Evolutionary conservation across 2,797 vertebrate genomes (phyloP), one percentile per base, ranked within the genome.

Genomic region (Iguana delicatissima): DNA sequence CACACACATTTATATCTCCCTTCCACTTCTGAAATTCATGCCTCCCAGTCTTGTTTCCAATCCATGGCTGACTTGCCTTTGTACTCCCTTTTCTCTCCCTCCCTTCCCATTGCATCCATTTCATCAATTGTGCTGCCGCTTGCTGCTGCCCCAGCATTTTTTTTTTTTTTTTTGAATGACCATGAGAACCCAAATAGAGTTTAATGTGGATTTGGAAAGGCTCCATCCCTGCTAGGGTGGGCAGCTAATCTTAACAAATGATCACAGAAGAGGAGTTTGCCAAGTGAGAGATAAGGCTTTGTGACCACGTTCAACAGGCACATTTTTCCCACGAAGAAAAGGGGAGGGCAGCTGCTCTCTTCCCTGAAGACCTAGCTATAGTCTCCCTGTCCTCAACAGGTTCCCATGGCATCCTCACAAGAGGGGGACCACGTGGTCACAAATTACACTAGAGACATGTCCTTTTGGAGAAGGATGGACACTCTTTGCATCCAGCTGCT

Each of bases 221-320:
- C 92, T 96, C 95, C 95, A 96, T 96, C 94, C 94, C 92, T 94
- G 92, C 94, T n/a, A 91, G 90, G 42, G 87, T 93, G 85, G 52
- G 89, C 73, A 86, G 72, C 94, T 96, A 96, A 95, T 96, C 95
- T 96, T 94, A 95, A 96, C 95, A 94, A 96, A 93, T 86, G 91
- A 96, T 96, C 96, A 86, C 46, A 96, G 93, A 91, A 85, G 80
- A 93, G 90, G 94, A 64, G 92, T 96, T 86, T 95, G 72, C 74
- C 74, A 93, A 94, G 89, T 82, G 90, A 95, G 90, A 94, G 95
- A 96, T 96, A 96, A 95, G 95, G 88, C 93, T 88, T 90, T 62
- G 94, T 80, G 84, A 91, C 93, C 93, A 93, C 90, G 93, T 93
- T 91, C 86, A 93, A 91, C 81, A 91, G 42, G 85, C 59, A 4